Evolutionary conservation across 2,888 invertebrate genomes (phyloP).

Genomic region (Xylocampa areola): DNA sequence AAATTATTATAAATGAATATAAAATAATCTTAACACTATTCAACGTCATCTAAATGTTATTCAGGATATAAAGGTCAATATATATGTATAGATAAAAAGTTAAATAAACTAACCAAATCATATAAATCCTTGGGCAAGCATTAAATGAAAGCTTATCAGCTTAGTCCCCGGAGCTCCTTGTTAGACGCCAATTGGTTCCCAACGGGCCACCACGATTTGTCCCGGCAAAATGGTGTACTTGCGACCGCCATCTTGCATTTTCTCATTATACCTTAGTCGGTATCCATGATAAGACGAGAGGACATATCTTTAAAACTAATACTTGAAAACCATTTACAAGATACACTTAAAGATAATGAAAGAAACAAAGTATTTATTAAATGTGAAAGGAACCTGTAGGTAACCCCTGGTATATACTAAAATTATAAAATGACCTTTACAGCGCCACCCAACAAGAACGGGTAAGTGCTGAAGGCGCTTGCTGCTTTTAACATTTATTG

Average conservation of each 20-base stretch:
- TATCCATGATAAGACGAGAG: too few relatives aligned
- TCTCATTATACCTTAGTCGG: too few relatives aligned
- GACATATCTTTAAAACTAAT: too few relatives aligned
- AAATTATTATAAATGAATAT: too few relatives aligned
- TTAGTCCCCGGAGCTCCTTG: constrained; percentile 53
- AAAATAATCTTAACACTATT: too few relatives aligned
- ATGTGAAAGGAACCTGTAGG: background rate
- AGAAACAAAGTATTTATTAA: background rate
- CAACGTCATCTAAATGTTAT: too few relatives aligned
- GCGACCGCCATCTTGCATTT: constrained; percentile 19
- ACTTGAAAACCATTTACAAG: background rate
- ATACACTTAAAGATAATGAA: too few relatives aligned
- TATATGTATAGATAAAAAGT: constrained; percentile 34
- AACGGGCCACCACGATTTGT: constrained; percentile 37
- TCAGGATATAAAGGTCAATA: too few relatives aligned
- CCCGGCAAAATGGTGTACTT: constrained; percentile 33
- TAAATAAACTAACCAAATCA: constrained; percentile 49
- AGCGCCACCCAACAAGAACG: constrained; percentile 6
- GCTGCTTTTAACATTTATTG: constrained; percentile 22
- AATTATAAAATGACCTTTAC: constrained; percentile 22
- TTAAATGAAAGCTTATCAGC: constrained; percentile 60
- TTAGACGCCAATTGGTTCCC: constrained; percentile 58
- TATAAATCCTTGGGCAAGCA: constrained; percentile 48
- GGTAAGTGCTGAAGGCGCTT: constrained; percentile 19
- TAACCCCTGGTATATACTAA: constrained; percentile 27